Evolutionary conservation across 2,888 invertebrate species (phyloP), one percentile per base, ranked within the genome.

Genomic region (Lochmaea capreae): DNA sequence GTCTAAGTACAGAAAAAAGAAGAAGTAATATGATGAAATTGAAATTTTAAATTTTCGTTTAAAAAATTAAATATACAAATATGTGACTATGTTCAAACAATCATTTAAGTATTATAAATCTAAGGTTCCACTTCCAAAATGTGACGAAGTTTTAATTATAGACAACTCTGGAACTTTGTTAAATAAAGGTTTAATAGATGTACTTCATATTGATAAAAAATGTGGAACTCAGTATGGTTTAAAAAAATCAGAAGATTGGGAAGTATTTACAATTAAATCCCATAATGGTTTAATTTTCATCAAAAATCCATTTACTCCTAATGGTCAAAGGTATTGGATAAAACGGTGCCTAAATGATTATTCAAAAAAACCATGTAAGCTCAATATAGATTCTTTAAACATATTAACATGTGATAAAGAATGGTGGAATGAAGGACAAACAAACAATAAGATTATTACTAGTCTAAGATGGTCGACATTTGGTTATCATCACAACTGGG

Each of bases 401-500:
- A 76, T 87, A 67, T 78, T 89, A 65, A 81, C 82, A 8, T 78
- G 84, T 11, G 78, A 84, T 66, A 87, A 89, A 82, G 88, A 91
- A 78, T 91, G 93, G 94, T 92, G 95, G 95, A 88, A 90, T 78
- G 87, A 88, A 77, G 90, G 90, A 83, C 86, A 88, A 84, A 82
- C 83, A 42, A 77, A 85, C 62, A 78, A 77, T 52, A 81, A 83
- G 75, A 78, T 78, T 72, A 78, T 81, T 33, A 79, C 89, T n/a
- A 91, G 91, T 82, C 85, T 99, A 80, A 89, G 99, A 81, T 99
- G 99, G 99, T 92, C 94, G 1, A 99, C 99, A 0, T 87, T 99
- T 49, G 99, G 99, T 14, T 98, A 98, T 85, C 99, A 99, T 87
- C 98, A 99, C 87, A 93, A 99, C 86, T 99, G 99, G 99, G 93